Percentiles rank a stretch among this genome's conserved stretches.
These are phyloP conservation scores for Drosophila micromelanica DNA, from an alignment of 1,140 invertebrate genomes.

Conservation along the genomic window DNA sequence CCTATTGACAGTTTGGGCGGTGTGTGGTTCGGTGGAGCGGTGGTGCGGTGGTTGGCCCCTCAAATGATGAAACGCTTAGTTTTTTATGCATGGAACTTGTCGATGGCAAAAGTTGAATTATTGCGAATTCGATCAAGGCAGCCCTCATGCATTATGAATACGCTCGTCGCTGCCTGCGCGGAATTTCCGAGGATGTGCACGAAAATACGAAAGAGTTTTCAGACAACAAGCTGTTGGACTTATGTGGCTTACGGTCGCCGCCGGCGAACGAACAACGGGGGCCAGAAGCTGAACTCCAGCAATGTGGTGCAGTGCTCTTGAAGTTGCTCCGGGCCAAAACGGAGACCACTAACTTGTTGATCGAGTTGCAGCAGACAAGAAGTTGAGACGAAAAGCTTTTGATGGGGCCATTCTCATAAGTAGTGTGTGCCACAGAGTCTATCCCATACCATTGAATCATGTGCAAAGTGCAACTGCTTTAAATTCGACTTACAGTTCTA, in stretches of 20 bases:
- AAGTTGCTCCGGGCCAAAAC: slow-evolving; percentile 6
- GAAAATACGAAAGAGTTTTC: not conserved
- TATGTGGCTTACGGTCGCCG: slow-evolving; percentile 32
- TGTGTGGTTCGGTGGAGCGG: not conserved
- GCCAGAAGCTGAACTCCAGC: slow-evolving; percentile 2
- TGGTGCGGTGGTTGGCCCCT: slow-evolving; percentile 10
- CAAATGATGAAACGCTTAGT: slow-evolving; percentile 50
- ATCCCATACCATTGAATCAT: too few species aligned
- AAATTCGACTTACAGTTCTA: too few species aligned
- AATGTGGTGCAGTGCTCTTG: slow-evolving; percentile 16
- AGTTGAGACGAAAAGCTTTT: not conserved
- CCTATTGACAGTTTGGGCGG: slow-evolving; percentile 26
- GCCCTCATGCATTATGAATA: slow-evolving; percentile 42
- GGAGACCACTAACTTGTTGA: slow-evolving; percentile 18
- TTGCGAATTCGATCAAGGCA: slow-evolving; percentile 10
- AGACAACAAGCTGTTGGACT: slow-evolving; percentile 28
- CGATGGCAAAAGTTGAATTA: slow-evolving; percentile 52
- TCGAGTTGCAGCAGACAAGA: slow-evolving; percentile 1
- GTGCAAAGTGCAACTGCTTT: too few species aligned
- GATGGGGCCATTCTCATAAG: not conserved
- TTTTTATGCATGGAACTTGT: slow-evolving; percentile 54
- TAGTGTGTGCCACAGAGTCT: not conserved
- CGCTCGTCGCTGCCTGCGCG: not conserved
- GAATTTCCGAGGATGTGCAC: not conserved
- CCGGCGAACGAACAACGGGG: not conserved